A percentile compares a stretch with the other conserved stretches of the same genome.
Evolutionary conservation across 1,140 invertebrate species (phyloP).

Genomic region (Cydia amplana): DNA sequence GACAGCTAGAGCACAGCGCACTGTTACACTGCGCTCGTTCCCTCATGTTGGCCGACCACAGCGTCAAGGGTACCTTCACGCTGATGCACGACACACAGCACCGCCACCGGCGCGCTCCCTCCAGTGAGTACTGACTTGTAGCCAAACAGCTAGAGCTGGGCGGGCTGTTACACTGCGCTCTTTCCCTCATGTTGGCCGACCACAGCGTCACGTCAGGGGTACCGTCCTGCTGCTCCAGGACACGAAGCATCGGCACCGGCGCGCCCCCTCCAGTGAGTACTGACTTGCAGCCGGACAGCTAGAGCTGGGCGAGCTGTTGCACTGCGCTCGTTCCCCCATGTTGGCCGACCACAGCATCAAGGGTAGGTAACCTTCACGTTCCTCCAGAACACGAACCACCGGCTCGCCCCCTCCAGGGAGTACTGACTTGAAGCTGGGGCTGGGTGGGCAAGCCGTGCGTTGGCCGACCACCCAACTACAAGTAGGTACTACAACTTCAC

Average conservation of each 20-base stretch:
- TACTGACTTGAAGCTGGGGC: slow-evolving; percentile 25
- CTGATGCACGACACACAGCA: slow-evolving; percentile 59
- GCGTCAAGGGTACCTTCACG: neutral
- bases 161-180: slow-evolving; percentile 43
- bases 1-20: neutral
- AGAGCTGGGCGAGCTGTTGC: too few relatives aligned
- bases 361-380: slow-evolving; percentile 80
- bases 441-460: too few relatives aligned
- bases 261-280: slow-evolving; percentile 56
- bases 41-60: neutral
- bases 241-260: slow-evolving; percentile 78
- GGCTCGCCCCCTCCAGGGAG: slow-evolving; percentile 65
- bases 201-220: too few relatives aligned
- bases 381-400: slow-evolving; percentile 80
- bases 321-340: too few relatives aligned
- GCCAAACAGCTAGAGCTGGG: too few relatives aligned
- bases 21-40: too few relatives aligned
- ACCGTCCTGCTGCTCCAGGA: slow-evolving; percentile 82
- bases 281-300: neutral
- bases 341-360: slow-evolving; percentile 79
- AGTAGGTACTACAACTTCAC: too few relatives aligned
- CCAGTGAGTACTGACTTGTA: slow-evolving; percentile 46
- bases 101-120: slow-evolving; percentile 72
- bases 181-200: too few relatives aligned
- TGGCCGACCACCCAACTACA: too few relatives aligned